Base-by-base conservation (phyloP, 1,140 invertebrate species). In the Sminthurinus signatus region DNA sequence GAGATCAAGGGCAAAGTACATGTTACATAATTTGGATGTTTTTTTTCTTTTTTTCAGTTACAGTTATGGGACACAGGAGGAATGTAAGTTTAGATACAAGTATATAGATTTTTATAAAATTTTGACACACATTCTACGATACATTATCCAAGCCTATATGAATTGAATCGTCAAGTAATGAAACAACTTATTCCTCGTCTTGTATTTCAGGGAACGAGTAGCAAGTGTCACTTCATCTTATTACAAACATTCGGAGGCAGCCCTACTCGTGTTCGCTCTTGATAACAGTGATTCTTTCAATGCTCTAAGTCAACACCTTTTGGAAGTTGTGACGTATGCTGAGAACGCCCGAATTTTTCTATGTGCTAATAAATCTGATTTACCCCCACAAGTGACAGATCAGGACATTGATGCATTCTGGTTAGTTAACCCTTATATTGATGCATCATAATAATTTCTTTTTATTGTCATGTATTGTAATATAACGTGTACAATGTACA, bases 41-140 rank as follows among this genome's bases (percentile, higher is more conserved):
- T 39, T 17, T 58, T 31, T 32, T 51, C 1, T 44, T 8, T 5
- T 31, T 80, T 79, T 52, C 71, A 94, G 90, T 78, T 94, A 44
- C 89, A 93, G 80, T 77, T 94, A 71, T 95, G 91, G 91, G 91
- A 95, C 73, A 95, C 91, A 46, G 91, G 91, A 72, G 91, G 91
- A 63, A 92, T 94, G n/a, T n/a, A n/a, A n/a, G n/a, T n/a, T n/a
- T n/a, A n/a, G n/a, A n/a, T n/a, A n/a, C n/a, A n/a, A n/a, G n/a
- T n/a, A n/a, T n/a, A n/a, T n/a, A n/a, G n/a, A n/a, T n/a, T n/a
- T n/a, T n/a, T n/a, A n/a, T n/a, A n/a, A n/a, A n/a, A n/a, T n/a
- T n/a, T n/a, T n/a, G n/a, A n/a, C n/a, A n/a, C n/a, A n/a, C n/a
- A n/a, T n/a, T n/a, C n/a, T n/a, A n/a, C n/a, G n/a, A n/a, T n/a